These are phyloP conservation scores for Ceramica pisi DNA, from an alignment of 2,888 invertebrate genomes.

Conservation along the genomic window DNA sequence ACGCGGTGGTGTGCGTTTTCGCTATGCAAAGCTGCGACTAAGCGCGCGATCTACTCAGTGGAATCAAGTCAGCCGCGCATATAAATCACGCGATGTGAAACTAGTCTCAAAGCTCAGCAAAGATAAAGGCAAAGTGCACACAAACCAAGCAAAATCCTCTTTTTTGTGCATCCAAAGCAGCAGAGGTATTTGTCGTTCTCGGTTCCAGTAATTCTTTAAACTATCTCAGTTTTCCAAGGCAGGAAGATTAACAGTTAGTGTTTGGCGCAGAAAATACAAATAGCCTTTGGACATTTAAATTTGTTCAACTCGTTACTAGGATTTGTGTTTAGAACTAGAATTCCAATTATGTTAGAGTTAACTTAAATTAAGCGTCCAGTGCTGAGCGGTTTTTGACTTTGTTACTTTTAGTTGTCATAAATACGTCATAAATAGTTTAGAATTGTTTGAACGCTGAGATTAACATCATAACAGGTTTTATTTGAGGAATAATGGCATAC, in stretches of 20 bases:
- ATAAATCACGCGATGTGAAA: constrained; percentile 45
- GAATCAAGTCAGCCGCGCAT: constrained; percentile 17
- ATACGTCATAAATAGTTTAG: constrained; percentile 11
- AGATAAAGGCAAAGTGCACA: constrained; percentile 53
- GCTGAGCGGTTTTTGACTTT: constrained; percentile 33
- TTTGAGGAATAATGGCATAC: no score
- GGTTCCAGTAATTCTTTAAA: constrained; percentile 51
- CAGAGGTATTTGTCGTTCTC: constrained; percentile 37
- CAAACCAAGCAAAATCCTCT: constrained; percentile 33
- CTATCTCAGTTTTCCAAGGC: constrained; percentile 61
- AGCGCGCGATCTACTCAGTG: constrained; percentile 10
- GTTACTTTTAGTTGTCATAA: constrained; percentile 26
- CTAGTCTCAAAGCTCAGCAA: constrained; percentile 28
- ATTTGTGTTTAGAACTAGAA: constrained; percentile 67
- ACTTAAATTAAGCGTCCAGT: constrained; percentile 54
- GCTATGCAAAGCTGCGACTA: constrained; percentile 9
- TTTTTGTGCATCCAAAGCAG: constrained; percentile 39
- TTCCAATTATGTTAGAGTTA: constrained; percentile 56
- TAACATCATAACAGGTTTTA: background rate
- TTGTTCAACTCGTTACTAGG: constrained; percentile 62
- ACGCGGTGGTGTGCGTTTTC: background rate
- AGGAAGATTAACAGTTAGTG: constrained; percentile 66
- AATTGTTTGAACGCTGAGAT: background rate
- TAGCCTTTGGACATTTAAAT: constrained; percentile 67
- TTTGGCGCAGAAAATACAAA: constrained; percentile 68